A percentile compares a stretch with the other conserved stretches of the same genome.
Conservation (phyloP, 1,140 invertebrate genomes). For the Neotoxoptera formosana region DNA sequence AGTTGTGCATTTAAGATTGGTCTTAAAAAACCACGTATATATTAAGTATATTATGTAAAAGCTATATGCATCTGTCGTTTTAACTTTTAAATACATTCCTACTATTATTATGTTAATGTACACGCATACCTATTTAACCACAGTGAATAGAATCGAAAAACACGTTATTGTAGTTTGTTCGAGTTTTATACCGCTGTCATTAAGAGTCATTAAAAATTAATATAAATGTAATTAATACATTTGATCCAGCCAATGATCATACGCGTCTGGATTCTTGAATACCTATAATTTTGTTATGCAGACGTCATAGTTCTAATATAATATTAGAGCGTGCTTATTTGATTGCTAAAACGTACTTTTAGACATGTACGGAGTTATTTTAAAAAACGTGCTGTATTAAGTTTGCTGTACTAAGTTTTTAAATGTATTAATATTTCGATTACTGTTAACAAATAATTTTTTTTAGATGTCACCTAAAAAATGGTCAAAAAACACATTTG, state of each 20-base stretch:
- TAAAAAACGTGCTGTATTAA: neutral
- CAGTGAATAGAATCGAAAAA: neutral
- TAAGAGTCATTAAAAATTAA: constrained; percentile 28
- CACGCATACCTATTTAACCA: neutral
- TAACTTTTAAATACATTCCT: neutral
- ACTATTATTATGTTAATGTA: neutral
- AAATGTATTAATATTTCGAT: neutral
- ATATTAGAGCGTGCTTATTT: neutral
- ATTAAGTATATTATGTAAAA: neutral
- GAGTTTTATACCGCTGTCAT: constrained; percentile 3
- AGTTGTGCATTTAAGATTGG: neutral
- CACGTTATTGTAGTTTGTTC: neutral
- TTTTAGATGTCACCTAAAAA: constrained; percentile 90
- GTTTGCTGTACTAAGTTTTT: too few relatives aligned
- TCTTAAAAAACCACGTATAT: neutral
- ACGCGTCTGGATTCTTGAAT: neutral
- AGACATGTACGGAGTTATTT: neutral
- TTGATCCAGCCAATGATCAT: constrained; percentile 32
- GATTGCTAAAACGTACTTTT: neutral
- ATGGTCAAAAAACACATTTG: constrained; percentile 95
- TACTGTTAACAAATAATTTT: neutral
- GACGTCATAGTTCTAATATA: neutral
- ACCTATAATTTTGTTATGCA: neutral
- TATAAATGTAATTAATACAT: constrained; percentile 32
- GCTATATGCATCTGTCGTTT: neutral